phyloP scores from a whole-genome alignment of 64 coral and sea anemone genomes.

The Porites australiensis region DNA sequence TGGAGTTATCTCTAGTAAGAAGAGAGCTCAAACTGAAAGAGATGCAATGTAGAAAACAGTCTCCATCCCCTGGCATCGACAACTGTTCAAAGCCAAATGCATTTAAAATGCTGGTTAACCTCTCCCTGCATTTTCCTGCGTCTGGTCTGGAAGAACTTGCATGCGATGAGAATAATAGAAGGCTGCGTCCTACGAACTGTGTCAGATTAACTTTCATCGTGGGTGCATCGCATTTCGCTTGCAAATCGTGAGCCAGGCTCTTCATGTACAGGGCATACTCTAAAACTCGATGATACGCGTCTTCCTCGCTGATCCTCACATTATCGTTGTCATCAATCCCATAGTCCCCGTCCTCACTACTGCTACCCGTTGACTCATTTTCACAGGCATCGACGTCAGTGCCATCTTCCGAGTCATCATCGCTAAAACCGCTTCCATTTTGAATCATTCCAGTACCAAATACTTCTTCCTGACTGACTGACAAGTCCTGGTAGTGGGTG shows the following conservation, averaged over 20 bases:
- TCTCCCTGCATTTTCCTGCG: background rate
- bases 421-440: background rate
- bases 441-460: background rate
- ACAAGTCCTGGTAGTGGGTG: background rate
- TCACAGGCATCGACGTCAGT: background rate
- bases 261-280: background rate
- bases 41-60: constrained; percentile 14
- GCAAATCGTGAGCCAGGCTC: background rate
- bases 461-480: background rate
- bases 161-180: background rate
- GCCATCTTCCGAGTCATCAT: background rate
- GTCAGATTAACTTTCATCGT: background rate
- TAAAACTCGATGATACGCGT: background rate
- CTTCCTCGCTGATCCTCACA: background rate
- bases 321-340: background rate
- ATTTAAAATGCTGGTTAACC: constrained; percentile 5
- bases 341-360: background rate
- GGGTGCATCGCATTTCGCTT: background rate
- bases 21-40: background rate
- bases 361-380: background rate
- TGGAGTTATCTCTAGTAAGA: background rate
- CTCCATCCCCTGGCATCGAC: constrained; percentile 26
- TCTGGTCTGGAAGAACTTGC: background rate
- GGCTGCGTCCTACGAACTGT: background rate
- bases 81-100: constrained; percentile 18